Percentiles rank a stretch among this genome's conserved stretches.
Evolutionary conservation across 2,113 vertebrate species (phyloP).

Genomic region (Hipposideros armiger): DNA sequence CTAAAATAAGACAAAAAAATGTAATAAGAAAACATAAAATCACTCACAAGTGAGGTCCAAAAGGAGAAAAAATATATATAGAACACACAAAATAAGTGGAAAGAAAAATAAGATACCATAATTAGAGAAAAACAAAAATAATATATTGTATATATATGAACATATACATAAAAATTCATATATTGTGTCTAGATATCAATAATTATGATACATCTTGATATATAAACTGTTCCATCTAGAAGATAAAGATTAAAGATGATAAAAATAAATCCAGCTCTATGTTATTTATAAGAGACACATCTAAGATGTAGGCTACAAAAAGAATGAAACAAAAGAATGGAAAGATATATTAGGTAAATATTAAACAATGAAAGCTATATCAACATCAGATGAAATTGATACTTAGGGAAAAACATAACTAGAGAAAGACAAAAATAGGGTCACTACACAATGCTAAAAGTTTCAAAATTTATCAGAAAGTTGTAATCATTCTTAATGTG

Average conservation of each 20-base stretch:
- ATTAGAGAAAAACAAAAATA: background rate
- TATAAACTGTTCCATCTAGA: background rate
- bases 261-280: background rate
- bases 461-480: background rate
- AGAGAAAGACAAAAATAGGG: background rate
- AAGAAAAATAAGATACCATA: slow-evolving; percentile 16
- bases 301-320: background rate
- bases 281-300: background rate
- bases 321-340: background rate
- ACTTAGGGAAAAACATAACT: background rate
- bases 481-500: background rate
- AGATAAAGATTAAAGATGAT: slow-evolving; percentile 16
- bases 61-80: background rate
- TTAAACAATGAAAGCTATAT: background rate
- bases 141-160: background rate
- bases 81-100: background rate
- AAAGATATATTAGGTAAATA: background rate
- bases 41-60: background rate
- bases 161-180: background rate
- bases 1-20: background rate
- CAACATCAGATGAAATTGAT: slow-evolving; percentile 14
- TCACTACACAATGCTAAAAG: background rate
- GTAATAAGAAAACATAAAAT: slow-evolving; percentile 23
- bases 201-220: background rate
- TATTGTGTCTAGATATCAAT: background rate